A percentile compares a stretch with the other conserved stretches of the same genome.
Evolutionary conservation across 2,113 vertebrate species (phyloP).

Genomic region (Chaetops frenatus): DNA sequence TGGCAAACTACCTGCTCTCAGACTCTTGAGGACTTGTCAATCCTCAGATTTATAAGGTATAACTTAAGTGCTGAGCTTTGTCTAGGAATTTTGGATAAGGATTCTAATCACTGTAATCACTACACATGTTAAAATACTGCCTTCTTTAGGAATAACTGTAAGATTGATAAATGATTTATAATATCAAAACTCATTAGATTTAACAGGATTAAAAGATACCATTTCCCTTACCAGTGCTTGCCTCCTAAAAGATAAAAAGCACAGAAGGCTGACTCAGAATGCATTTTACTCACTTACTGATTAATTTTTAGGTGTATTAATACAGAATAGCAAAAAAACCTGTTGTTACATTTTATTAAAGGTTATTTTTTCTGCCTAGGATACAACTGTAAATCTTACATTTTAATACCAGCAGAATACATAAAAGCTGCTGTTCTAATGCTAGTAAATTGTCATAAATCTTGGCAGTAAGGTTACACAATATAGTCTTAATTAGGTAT

Average conservation of each 20-base stretch:
- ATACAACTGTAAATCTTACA: not conserved
- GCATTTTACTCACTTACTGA: not conserved
- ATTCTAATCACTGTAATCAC: not conserved
- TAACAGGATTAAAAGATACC: not conserved
- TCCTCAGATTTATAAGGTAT: not conserved
- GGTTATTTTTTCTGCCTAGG: not conserved
- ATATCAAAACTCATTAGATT: not conserved
- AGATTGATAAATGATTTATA: not conserved
- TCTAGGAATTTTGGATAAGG: not conserved
- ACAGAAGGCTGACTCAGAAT: not conserved
- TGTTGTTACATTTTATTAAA: not conserved
- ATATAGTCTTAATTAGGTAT: not conserved
- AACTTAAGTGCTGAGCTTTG: not conserved
- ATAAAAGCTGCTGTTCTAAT: not conserved
- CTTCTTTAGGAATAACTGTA: not conserved
- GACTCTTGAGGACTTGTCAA: not conserved
- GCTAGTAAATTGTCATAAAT: not conserved
- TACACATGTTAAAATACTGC: not conserved
- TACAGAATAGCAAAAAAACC: not conserved
- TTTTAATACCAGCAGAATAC: not conserved
- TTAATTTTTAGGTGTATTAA: not conserved
- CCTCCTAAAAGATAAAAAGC: not conserved
- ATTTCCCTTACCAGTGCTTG: not conserved
- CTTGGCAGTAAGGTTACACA: not conserved
- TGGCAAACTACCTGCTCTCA: not conserved